Base-by-base conservation (phyloP, 2,113 vertebrate species). In the Oxyura jamaicensis region DNA sequence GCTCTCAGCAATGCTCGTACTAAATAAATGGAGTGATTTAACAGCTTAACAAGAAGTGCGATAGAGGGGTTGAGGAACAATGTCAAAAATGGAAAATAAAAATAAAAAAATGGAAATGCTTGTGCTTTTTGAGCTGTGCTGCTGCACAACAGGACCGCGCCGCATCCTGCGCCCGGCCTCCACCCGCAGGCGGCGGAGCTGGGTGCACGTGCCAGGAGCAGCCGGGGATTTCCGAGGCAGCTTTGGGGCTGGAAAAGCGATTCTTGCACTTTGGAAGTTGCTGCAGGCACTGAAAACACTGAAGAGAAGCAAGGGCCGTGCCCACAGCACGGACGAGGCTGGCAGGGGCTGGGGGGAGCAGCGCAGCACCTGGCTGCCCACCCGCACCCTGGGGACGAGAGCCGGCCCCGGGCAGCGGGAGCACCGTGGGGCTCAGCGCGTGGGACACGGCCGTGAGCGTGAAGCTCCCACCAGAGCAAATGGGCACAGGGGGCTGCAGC, bases 1-100 rank as follows among this genome's bases (percentile, higher is more conserved):
- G 98, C 98, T 98, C 98, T 98, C 98, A 98, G 98, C 98, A 97
- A 98, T 97, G 97, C 98, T 98, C 97, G 50, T 96, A 86, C 98
- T 97, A 98, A 98, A 98, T 98, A 98, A 98, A 98, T 98, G 98
- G 98, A 98, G 98, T 97, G 97, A 98, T 98, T 98, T 98, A 98
- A 98, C 98, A 98, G 98, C 97, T 97, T 98, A 98, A 98, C 97
- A 93, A 98, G 97, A 93, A 92, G 92, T 15, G 22, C 80, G 78
- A 97, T 88, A 95, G 96, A 98, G 97, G 96, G 92, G 94, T 88
- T 95, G 96, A 77, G 71, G 97, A 98, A 97, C 98, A 95, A 96
- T 93, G 98, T 98, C 98, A 98, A 97, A 98, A 97, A 95, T 19
- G 86, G 97, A 97, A 97, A 97, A 94, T 79, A 92, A 95, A 97